These are phyloP conservation scores for Stenopsyche tienmushanensis DNA, from an alignment of 1,140 invertebrate species.

Conservation along the genomic window DNA sequence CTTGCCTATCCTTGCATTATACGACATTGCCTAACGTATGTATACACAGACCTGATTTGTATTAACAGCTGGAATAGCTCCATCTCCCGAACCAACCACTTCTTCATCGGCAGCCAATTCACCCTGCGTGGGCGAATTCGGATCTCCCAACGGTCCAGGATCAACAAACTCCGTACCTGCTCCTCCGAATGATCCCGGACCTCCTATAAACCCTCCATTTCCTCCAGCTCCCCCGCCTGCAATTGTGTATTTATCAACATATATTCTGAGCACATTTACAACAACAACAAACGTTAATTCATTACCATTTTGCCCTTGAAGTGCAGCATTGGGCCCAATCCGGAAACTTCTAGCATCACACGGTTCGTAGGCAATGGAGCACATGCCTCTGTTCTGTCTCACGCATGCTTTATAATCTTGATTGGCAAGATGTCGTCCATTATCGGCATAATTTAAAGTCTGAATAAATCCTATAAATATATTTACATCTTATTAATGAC, in stretches of 20 bases:
- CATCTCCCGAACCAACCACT: constrained; percentile 55
- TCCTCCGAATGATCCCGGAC: constrained; percentile 28
- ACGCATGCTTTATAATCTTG: constrained; percentile 79
- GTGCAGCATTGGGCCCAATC: constrained; percentile 59
- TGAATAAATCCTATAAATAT: constrained; percentile 59
- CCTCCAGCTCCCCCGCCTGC: not conserved
- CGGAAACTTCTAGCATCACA: constrained; percentile 75
- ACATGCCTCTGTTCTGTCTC: constrained; percentile 67
- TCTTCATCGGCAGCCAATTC: constrained; percentile 40
- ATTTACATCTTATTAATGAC: not conserved
- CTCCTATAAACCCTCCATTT: constrained; percentile 3
- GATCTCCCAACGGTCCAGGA: constrained; percentile 34
- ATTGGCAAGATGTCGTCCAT: constrained; percentile 74
- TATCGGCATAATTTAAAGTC: constrained; percentile 78
- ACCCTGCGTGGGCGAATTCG: constrained; percentile 34
- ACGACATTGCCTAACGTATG: not conserved
- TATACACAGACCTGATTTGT: constrained; percentile 26
- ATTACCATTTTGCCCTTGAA: constrained; percentile 8
- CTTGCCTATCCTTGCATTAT: not conserved
- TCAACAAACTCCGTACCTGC: constrained; percentile 8
- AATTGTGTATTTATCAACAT: too few species aligned
- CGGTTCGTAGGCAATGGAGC: constrained; percentile 73
- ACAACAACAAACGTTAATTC: not conserved
- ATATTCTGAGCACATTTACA: too few species aligned
- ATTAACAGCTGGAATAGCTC: constrained; percentile 43